These are phyloP conservation scores for Diorhabda elongata DNA, from an alignment of 1,140 invertebrate genomes.

Conservation along the genomic window DNA sequence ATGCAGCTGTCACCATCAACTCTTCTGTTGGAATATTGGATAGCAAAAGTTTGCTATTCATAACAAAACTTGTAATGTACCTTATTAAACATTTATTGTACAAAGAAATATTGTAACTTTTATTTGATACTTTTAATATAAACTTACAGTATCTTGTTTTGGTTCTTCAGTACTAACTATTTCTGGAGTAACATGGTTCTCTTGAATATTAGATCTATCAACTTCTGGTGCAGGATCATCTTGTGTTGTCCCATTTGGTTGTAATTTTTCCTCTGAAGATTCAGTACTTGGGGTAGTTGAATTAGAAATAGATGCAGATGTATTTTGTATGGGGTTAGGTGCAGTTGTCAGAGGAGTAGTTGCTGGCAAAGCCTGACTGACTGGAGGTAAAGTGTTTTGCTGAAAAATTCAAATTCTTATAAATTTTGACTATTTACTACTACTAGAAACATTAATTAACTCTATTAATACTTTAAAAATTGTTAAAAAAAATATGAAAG, in stretches of 20 bases:
- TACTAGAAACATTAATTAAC: too few relatives aligned
- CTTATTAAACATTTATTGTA: too few relatives aligned
- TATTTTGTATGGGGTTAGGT: conserved; percentile 4
- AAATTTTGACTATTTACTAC: too few relatives aligned
- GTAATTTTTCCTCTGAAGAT: conserved; percentile 24
- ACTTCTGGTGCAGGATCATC: conserved; percentile 22
- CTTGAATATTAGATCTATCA: conserved; percentile 4
- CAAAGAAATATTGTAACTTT: too few relatives aligned
- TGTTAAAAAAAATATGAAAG: too few relatives aligned
- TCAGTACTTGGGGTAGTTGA: conserved; percentile 8
- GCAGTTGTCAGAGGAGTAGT: conserved; percentile 12
- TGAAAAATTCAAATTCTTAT: conserved; percentile 8
- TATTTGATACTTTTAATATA: too few relatives aligned
- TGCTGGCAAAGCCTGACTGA: conserved; percentile 21
- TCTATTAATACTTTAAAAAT: too few relatives aligned
- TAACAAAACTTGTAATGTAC: too few relatives aligned
- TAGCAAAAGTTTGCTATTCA: too few relatives aligned
- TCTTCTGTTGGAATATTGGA: too few relatives aligned
- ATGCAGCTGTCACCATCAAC: too few relatives aligned
- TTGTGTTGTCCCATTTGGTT: conserved; percentile 34
- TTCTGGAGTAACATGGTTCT: conserved; percentile 21
- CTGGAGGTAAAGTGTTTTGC: conserved; percentile 28
- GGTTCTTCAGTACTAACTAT: not conserved
- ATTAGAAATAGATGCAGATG: not conserved
- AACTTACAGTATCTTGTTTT: not conserved